Evolutionary conservation across 1,140 invertebrate species (phyloP).

Genomic region (Helicoverpa armigera): DNA sequence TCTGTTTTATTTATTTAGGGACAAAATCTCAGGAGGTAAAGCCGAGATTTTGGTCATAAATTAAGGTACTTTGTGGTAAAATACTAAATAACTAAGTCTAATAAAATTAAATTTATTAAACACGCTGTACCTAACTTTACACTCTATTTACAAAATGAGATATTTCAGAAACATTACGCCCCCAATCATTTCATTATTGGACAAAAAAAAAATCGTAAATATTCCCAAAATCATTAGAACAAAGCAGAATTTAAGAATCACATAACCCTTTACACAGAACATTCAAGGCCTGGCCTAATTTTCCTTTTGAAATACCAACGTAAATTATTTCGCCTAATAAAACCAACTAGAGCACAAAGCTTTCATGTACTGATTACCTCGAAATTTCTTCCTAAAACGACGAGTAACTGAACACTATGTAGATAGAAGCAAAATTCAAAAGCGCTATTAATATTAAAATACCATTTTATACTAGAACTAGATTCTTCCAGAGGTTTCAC

Average conservation of each 20-base stretch:
- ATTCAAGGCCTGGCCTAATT: background rate
- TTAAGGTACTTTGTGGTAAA: background rate
- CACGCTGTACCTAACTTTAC: too few relatives aligned
- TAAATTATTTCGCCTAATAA: constrained; percentile 2
- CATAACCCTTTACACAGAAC: too few relatives aligned
- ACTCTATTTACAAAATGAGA: too few relatives aligned
- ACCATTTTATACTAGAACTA: background rate
- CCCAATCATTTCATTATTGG: too few relatives aligned
- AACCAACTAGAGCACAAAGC: background rate
- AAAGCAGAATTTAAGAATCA: too few relatives aligned
- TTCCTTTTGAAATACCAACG: background rate
- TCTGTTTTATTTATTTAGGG: background rate
- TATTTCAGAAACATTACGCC: too few relatives aligned
- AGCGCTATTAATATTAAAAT: constrained; percentile 10
- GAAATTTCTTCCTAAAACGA: background rate
- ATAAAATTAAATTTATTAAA: too few relatives aligned
- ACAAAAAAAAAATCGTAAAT: too few relatives aligned
- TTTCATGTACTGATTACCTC: background rate
- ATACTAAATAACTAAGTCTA: background rate
- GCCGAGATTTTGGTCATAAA: background rate
- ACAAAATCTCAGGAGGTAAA: background rate
- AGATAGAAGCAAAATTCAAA: background rate
- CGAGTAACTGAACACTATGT: background rate
- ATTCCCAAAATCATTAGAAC: too few relatives aligned
- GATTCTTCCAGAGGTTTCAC: too few relatives aligned